A percentile compares a stretch with the other conserved stretches of the same genome.
These are phyloP conservation scores for Trachurus trachurus DNA, from an alignment of 2,797 vertebrate species.

Conservation along the genomic window DNA sequence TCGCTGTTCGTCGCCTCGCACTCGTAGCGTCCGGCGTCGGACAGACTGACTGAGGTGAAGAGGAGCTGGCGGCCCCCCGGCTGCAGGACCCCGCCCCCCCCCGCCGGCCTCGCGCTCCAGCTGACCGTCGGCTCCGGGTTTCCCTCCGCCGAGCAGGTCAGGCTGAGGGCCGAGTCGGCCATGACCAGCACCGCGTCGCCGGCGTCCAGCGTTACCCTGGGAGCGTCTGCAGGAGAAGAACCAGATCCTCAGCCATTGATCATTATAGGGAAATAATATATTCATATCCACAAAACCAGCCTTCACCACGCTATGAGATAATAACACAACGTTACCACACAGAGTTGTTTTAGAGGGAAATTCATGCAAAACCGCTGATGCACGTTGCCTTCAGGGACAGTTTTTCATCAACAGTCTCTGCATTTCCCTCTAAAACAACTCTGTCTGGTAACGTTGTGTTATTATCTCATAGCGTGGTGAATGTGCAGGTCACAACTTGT, in stretches of 20 bases:
- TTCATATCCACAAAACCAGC: no score
- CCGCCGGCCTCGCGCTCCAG: constrained; percentile 66
- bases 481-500: no score
- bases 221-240: constrained; percentile 66
- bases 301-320: no score
- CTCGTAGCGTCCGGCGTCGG: constrained; percentile 67
- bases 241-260: neutral
- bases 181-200: constrained; percentile 21
- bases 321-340: no score
- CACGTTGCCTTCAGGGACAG: no score
- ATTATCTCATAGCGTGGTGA: no score
- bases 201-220: constrained; percentile 39
- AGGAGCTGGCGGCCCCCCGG: constrained; percentile 25
- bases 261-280: no score
- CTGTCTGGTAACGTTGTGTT: no score
- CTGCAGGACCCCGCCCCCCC: neutral
- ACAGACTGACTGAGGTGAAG: neutral
- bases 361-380: no score
- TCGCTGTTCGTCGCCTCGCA: constrained; percentile 72
- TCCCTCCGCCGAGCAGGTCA: constrained; percentile 77
- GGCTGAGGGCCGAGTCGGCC: constrained; percentile 70
- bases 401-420: no score
- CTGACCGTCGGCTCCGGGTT: constrained; percentile 67
- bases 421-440: no score
- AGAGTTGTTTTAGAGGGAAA: no score